A percentile compares a stretch with the other conserved stretches of the same genome.
phyloP scores from a whole-genome alignment of 2,888 invertebrate species.

The Ferdinandea cuprea region DNA sequence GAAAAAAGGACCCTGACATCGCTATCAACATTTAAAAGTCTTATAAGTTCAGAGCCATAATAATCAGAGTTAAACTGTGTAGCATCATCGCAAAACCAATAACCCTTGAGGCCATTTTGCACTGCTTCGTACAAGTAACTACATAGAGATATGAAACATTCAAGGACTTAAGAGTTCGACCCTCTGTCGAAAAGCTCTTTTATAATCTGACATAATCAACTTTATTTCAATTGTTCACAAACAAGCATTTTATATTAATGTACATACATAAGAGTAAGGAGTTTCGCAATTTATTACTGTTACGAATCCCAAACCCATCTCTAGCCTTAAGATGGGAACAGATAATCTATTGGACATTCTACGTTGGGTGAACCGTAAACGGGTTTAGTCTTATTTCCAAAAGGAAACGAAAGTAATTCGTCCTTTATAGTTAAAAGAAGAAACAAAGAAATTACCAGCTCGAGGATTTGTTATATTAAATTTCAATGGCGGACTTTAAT shows the following conservation, averaged over 20 bases:
- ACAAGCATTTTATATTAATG: slow-evolving; percentile 3
- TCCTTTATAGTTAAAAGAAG: slow-evolving; percentile 7
- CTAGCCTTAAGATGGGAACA: background rate
- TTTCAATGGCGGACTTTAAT: slow-evolving; percentile 32
- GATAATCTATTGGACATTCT: slow-evolving; percentile 7
- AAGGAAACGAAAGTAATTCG: slow-evolving; percentile 4
- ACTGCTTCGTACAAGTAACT: too few relatives aligned
- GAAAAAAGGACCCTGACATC: too few relatives aligned
- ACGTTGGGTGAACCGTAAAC: slow-evolving; percentile 4
- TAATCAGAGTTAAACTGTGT: background rate
- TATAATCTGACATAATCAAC: background rate
- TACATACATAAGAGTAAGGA: background rate
- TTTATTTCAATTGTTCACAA: slow-evolving; percentile 9
- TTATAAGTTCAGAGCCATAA: too few relatives aligned
- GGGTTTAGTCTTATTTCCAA: slow-evolving; percentile 9
- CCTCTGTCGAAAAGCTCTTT: background rate
- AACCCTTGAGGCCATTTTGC: too few relatives aligned
- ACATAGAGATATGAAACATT: background rate
- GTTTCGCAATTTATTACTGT: slow-evolving; percentile 8
- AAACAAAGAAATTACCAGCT: background rate
- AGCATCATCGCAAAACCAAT: too few relatives aligned
- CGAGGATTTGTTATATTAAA: background rate
- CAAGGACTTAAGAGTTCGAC: background rate
- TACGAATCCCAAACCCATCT: background rate
- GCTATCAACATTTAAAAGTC: too few relatives aligned